Conservation (phyloP, 37 sponge, comb jelly and placozoan species). For the Diacarnus erythraeanus region DNA sequence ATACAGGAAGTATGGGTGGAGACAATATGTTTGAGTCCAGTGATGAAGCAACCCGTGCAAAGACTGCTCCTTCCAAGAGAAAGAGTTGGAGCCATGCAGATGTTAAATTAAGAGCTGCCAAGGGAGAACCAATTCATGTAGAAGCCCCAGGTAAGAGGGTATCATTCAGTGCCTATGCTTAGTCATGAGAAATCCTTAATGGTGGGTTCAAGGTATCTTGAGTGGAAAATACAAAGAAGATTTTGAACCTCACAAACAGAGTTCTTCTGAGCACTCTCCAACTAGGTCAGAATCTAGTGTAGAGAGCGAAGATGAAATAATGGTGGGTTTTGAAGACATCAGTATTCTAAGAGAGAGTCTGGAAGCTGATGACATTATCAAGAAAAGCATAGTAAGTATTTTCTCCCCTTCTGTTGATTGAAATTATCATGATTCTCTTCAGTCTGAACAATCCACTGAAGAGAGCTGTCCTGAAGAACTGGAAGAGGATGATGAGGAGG, state of each 20-base stretch:
- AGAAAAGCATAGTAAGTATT: conserved; percentile 6
- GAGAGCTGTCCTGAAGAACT: conserved; percentile 23
- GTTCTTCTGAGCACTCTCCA: background rate
- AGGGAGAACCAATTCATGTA: conserved; percentile 61
- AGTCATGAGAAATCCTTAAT: background rate
- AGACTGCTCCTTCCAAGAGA: conserved; percentile 80
- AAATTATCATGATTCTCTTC: background rate
- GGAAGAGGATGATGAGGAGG: conserved; percentile 5
- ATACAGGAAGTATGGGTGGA: background rate
- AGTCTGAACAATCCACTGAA: background rate
- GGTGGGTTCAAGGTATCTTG: conserved; percentile 32
- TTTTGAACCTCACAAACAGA: conserved; percentile 46
- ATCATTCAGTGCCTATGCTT: background rate
- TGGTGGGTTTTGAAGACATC: conserved; percentile 19
- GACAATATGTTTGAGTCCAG: background rate
- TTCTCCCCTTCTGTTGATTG: background rate
- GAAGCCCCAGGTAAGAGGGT: conserved; percentile 50
- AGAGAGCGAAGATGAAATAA: conserved; percentile 1
- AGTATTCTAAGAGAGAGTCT: conserved; percentile 8
- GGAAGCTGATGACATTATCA: conserved; percentile 2
- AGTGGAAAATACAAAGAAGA: conserved; percentile 83
- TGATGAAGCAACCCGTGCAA: conserved; percentile 28
- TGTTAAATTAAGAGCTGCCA: conserved; percentile 58
- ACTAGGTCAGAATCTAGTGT: no score
- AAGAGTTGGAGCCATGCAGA: conserved; percentile 70